A percentile compares a stretch with the other conserved stretches of the same genome.
phyloP scores from a whole-genome alignment of 2,113 vertebrate genomes.

The Tachysurus vachellii region DNA sequence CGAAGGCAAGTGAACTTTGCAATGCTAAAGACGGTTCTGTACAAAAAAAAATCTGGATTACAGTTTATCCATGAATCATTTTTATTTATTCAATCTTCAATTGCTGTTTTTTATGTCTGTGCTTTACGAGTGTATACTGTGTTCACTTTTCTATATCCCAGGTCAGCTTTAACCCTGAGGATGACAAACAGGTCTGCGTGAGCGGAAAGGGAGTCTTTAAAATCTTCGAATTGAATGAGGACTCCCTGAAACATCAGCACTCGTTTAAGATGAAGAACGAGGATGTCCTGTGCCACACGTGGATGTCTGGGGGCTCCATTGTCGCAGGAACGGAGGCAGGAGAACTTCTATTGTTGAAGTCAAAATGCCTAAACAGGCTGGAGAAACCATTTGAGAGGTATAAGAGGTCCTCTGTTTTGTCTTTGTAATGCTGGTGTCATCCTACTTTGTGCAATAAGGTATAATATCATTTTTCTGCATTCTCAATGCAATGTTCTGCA shows the following conservation, averaged over 20 bases:
- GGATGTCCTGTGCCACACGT: slow-evolving; percentile 84
- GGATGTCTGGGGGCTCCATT: slow-evolving; percentile 79
- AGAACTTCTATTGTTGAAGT: slow-evolving; percentile 81
- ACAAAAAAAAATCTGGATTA: not conserved
- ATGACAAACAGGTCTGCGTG: slow-evolving; percentile 84
- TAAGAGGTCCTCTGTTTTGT: not conserved
- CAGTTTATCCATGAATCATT: not conserved
- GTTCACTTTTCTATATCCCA: slow-evolving; percentile 54
- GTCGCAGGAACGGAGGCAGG: slow-evolving; percentile 85
- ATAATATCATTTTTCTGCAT: not conserved
- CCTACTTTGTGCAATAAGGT: not conserved
- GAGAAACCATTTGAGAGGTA: not conserved
- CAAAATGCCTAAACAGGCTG: slow-evolving; percentile 70
- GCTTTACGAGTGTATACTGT: not conserved
- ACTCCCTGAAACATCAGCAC: slow-evolving; percentile 81
- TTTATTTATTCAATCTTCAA: not conserved
- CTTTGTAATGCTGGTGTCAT: not conserved
- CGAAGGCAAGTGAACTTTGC: not conserved
- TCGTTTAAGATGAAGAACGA: slow-evolving; percentile 77
- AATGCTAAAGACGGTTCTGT: not conserved
- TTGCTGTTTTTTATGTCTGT: not conserved
- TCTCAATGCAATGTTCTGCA: no score
- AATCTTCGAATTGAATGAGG: slow-evolving; percentile 81
- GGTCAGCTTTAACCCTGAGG: slow-evolving; percentile 90
- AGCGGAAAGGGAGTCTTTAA: slow-evolving; percentile 85